A percentile compares a stretch with the other conserved stretches of the same genome.
Evolutionary conservation across 2,797 vertebrate species (phyloP).

Genomic region (Gymnoscopelus microlampas): DNA sequence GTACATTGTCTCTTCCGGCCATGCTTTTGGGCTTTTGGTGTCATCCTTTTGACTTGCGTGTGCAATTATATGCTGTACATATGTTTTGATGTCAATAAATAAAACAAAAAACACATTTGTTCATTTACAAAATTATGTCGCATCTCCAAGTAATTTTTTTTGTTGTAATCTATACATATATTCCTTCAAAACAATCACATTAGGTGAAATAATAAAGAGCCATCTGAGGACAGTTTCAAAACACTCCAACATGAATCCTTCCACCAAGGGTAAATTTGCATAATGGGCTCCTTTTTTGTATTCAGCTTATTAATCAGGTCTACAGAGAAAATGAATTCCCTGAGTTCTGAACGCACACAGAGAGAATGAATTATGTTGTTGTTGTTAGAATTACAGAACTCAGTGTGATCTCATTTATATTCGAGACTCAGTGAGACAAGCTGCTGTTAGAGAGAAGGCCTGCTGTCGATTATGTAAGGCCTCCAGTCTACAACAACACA

Average conservation of each 20-base stretch:
- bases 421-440: constrained; percentile 23
- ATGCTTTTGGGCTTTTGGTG: too few species aligned
- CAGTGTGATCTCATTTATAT: constrained; percentile 46
- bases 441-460: constrained; percentile 36
- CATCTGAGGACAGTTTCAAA: constrained; percentile 8
- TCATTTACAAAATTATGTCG: too few species aligned
- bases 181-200: too few species aligned
- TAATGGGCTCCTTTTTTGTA: constrained; percentile 51
- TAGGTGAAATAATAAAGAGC: constrained; percentile 1
- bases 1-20: too few species aligned
- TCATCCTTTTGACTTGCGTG: too few species aligned
- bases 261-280: constrained; percentile 34
- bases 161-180: too few species aligned
- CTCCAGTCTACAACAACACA: constrained; percentile 13
- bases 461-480: constrained; percentile 49
- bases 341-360: constrained; percentile 47
- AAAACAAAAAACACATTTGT: too few species aligned
- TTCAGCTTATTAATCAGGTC: constrained; percentile 53
- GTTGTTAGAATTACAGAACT: constrained; percentile 47
- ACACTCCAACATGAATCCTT: constrained; percentile 1
- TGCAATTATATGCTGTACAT: too few species aligned
- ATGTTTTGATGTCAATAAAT: too few species aligned
- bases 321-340: constrained; percentile 57
- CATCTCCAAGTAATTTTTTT: too few species aligned
- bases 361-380: constrained; percentile 60